Evolutionary conservation across 1,140 invertebrate genomes (phyloP), one percentile per base, ranked within the genome.

Genomic region (Drosophila kurseongensis): DNA sequence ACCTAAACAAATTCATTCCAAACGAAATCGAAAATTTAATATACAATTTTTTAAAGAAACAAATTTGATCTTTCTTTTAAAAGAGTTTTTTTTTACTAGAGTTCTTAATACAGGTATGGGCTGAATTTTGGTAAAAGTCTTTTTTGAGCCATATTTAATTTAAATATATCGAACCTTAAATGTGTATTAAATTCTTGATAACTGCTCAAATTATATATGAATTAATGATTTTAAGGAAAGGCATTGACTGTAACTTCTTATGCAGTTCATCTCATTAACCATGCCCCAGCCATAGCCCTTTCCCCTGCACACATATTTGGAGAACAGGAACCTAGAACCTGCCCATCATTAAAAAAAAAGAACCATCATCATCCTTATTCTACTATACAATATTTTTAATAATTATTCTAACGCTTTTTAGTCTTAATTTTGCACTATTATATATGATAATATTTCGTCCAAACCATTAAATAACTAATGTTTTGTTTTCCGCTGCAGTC

Each of bases 391-490:
- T 41, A 57, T 63, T 66, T 58, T 51, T 65, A 48, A 47, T 78
- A 35, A 62, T 73, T 51, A 56, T 66, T 68, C 60, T 73, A 73
- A 61, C 44, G 67, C 67, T 73, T 75, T 63, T 75, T 73, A 14
- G 61, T 78, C 38, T 72, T 89, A 51, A 52, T 89, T 89, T 79
- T 71, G 75, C 83, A 84, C 80, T 74, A 50, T 38, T 23, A 67
- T 71, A 29, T 29, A 36, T 38, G 7, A 5, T 16, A 12, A n/a
- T 10, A 10, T 35, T 9, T 35, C 8, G 13, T 50, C 0, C 16
- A 36, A 12, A 23, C 16, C 12, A 7, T 0, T 23, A n/a, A 27
- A n/a, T 78, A 67, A 82, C 38, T 5, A 29, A 14, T 45, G 8
- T 9, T n/a, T 12, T 65, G 9, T 67, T 45, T 44, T 42, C 32